Percentiles rank a stretch among this genome's conserved stretches.
phyloP scores from a whole-genome alignment of 2,113 vertebrate genomes.

The Amia ocellicauda region DNA sequence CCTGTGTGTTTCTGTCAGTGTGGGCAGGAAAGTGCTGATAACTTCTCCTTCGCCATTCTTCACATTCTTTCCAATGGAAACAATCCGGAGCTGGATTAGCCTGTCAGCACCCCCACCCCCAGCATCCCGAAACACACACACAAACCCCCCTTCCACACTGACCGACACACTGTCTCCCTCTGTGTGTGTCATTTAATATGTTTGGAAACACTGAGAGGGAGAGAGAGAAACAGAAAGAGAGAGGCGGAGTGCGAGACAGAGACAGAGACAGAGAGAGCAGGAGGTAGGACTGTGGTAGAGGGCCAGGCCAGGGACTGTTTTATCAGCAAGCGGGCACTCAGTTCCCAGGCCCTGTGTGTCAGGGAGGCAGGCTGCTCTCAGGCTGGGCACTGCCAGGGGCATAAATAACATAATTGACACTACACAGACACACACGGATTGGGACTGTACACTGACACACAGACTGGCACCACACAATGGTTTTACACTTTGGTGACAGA shows the following conservation, averaged over 20 bases:
- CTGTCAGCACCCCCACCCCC: slow-evolving; percentile 59
- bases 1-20: neutral
- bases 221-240: slow-evolving; percentile 37
- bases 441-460: no score
- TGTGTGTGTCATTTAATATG: slow-evolving; percentile 64
- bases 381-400: no score
- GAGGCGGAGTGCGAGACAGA: slow-evolving; percentile 23
- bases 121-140: slow-evolving; percentile 43
- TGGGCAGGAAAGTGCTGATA: slow-evolving; percentile 44
- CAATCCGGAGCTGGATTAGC: slow-evolving; percentile 66
- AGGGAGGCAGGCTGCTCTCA: no score
- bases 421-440: no score
- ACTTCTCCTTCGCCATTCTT: slow-evolving; percentile 69
- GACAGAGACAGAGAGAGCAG: no score
- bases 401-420: no score
- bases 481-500: no score
- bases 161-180: slow-evolving; percentile 26
- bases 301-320: no score
- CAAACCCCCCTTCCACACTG: slow-evolving; percentile 43
- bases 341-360: no score
- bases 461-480: no score
- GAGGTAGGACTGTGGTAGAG: no score
- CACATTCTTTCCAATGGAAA: slow-evolving; percentile 76
- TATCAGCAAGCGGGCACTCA: no score
- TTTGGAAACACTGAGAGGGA: slow-evolving; percentile 44